Evolutionary conservation across 1,140 invertebrate species (phyloP).

Genomic region (Araneus ventricosus): DNA sequence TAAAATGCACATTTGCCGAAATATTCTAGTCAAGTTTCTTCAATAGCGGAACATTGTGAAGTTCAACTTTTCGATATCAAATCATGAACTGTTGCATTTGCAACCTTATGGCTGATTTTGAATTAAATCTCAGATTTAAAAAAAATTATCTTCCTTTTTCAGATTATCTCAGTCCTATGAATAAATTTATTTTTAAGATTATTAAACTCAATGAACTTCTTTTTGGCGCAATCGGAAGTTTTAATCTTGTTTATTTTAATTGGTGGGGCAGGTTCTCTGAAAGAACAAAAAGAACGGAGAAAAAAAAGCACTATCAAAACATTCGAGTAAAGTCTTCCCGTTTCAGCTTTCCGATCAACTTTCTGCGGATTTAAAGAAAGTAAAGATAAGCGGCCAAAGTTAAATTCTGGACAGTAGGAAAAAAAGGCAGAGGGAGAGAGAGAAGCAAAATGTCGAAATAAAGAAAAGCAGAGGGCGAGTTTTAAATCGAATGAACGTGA

Average conservation of each 20-base stretch:
- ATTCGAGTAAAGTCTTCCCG: background rate
- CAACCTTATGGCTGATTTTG: too few relatives aligned
- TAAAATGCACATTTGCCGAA: too few relatives aligned
- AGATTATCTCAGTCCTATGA: background rate
- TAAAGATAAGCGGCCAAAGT: background rate
- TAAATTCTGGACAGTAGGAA: background rate
- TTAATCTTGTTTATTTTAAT: background rate
- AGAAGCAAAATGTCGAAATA: background rate
- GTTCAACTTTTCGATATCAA: too few relatives aligned
- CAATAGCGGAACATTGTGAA: too few relatives aligned
- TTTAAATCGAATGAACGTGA: constrained; percentile 37
- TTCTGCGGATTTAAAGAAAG: constrained; percentile 21
- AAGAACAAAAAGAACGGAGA: background rate
- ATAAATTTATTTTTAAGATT: background rate
- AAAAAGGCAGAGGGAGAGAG: background rate
- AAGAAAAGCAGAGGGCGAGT: background rate
- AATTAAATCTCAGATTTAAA: too few relatives aligned
- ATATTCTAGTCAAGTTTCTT: too few relatives aligned
- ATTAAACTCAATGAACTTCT: background rate
- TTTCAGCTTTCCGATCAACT: constrained; percentile 25
- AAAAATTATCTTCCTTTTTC: too few relatives aligned
- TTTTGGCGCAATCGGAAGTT: background rate
- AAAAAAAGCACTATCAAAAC: background rate
- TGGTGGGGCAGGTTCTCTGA: background rate
- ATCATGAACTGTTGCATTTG: too few relatives aligned